Evolutionary conservation across 2,888 invertebrate species (phyloP).

Genomic region (Eristalis intricaria): DNA sequence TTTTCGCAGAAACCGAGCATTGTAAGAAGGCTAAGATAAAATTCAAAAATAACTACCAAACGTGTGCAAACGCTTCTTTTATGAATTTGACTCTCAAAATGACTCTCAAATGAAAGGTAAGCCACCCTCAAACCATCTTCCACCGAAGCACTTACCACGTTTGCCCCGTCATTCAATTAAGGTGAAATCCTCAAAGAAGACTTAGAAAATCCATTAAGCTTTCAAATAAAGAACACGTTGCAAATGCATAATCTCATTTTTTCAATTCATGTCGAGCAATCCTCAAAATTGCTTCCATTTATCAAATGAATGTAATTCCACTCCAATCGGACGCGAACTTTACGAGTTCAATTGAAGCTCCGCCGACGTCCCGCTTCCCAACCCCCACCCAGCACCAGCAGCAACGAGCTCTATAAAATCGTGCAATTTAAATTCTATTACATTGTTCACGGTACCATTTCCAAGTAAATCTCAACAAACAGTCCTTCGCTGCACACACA

Average conservation of each 20-base stretch:
- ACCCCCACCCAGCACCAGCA: background rate
- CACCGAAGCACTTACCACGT: no score
- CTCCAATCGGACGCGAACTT: constrained; percentile 3
- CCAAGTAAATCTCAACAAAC: constrained; percentile 15
- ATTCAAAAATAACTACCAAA: no score
- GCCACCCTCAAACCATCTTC: no score
- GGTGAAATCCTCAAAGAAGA: background rate
- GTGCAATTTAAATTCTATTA: constrained; percentile 55
- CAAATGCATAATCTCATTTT: background rate
- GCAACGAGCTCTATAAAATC: constrained; percentile 25
- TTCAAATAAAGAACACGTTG: background rate
- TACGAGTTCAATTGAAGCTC: constrained; percentile 31
- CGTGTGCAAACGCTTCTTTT: no score
- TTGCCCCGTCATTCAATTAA: background rate
- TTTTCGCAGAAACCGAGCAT: no score
- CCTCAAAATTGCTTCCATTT: constrained; percentile 1
- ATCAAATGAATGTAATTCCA: background rate
- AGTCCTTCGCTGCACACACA: background rate
- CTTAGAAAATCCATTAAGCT: background rate
- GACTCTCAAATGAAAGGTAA: background rate
- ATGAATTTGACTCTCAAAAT: background rate
- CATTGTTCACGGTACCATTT: constrained; percentile 41
- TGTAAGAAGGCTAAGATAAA: no score
- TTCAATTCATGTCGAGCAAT: constrained; percentile 18
- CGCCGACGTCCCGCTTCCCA: background rate